Conservation (phyloP, 1,140 invertebrate genomes). For the Orius insidiosus region DNA sequence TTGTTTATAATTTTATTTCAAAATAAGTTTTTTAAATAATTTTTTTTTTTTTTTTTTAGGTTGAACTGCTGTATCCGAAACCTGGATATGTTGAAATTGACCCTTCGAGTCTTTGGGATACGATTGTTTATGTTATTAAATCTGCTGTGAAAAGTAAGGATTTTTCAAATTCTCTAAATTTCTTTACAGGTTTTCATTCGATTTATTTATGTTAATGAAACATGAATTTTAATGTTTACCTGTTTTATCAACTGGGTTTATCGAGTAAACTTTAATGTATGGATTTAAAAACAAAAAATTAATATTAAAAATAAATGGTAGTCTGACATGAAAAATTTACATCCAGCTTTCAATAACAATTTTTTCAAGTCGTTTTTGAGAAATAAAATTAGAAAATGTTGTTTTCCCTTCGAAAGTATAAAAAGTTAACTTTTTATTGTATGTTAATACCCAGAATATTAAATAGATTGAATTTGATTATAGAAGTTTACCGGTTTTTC, state of each 20-base stretch:
- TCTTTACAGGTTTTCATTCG: constrained; percentile 13
- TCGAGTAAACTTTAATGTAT: background rate
- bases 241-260: background rate
- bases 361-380: no score
- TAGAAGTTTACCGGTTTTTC: no score
- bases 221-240: background rate
- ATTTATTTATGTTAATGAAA: constrained; percentile 19
- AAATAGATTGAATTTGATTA: no score
- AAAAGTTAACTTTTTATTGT: no score
- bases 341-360: no score
- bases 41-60: constrained; percentile 24
- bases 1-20: no score
- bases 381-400: background rate
- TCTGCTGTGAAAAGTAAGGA: constrained; percentile 42
- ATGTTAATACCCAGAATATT: no score
- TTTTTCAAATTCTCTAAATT: background rate
- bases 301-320: no score
- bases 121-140: constrained; percentile 47
- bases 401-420: no score
- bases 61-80: constrained; percentile 36
- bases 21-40: background rate
- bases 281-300: no score
- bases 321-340: no score
- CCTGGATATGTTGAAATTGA: constrained; percentile 74
- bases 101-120: constrained; percentile 65